Percentiles rank a stretch among this genome's conserved stretches.
Conservation (phyloP, 1,140 invertebrate species). For the Drosophila neocordata region DNA sequence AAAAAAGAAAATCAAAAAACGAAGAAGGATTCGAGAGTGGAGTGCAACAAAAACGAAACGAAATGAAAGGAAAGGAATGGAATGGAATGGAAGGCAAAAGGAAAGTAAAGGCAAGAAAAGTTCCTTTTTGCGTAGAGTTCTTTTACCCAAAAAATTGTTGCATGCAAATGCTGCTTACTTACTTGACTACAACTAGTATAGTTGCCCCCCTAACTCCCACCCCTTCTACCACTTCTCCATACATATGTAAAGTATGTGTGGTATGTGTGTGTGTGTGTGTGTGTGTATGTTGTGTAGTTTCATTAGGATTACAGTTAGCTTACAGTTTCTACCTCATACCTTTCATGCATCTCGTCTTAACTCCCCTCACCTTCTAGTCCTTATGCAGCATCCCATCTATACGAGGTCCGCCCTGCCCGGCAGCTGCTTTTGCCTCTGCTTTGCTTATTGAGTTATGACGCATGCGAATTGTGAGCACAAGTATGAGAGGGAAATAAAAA, state of each 20-base stretch:
- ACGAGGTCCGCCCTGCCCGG: conserved; percentile 14
- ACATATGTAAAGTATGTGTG: not conserved
- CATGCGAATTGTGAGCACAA: conserved; percentile 69
- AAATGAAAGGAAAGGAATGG: not conserved
- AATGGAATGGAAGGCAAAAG: not conserved
- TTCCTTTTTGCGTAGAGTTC: conserved; percentile 8
- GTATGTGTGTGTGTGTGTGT: conserved; percentile 24
- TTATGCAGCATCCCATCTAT: no score
- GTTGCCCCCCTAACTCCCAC: not conserved
- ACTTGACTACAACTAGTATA: conserved; percentile 5
- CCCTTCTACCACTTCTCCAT: conserved; percentile 15
- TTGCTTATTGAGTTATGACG: conserved; percentile 80
- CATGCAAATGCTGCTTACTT: conserved; percentile 63
- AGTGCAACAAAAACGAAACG: conserved; percentile 1
- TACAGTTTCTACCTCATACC: conserved; percentile 45
- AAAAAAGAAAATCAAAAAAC: conserved; percentile 9
- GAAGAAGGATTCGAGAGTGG: conserved; percentile 2
- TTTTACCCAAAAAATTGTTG: conserved; percentile 68
- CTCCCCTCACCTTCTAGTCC: not conserved
- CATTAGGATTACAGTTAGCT: conserved; percentile 81
- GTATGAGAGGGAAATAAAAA: conserved; percentile 67
- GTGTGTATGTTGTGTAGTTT: conserved; percentile 74
- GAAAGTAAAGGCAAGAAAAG: not conserved
- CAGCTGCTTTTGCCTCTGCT: conserved; percentile 25
- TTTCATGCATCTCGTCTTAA: not conserved